Evolutionary conservation across 2,888 invertebrate species (phyloP), one percentile per base, ranked within the genome.

Genomic region (Patella caerulea): DNA sequence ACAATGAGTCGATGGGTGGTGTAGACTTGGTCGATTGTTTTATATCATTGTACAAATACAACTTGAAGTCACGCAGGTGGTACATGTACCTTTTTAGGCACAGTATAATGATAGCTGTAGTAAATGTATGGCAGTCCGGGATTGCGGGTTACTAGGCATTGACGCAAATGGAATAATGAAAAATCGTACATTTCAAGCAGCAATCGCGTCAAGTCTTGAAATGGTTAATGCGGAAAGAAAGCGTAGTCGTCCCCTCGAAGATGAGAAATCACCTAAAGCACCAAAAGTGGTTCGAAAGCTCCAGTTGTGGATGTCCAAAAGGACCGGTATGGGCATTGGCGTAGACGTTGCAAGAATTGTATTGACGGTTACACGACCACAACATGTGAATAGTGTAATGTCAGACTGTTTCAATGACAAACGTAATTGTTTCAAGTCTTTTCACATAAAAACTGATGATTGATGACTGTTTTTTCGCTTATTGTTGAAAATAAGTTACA

Each of bases 11-110:
- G 52, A 74, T 77, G 77, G 73, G 77, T 15, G 77, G 77, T 15
- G 34, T 77, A 9, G 74, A 78, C 71, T 71, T 77, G 15, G 24
- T 70, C 9, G 74, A 74, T 71, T 65, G 56, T 15, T 78, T 52
- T 71, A 71, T 74, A 17, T 74, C 74, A 29, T 45, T 52, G 17
- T 70, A 74, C 56, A 70, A 56, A 17, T 71, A 59, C 34, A 19
- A 34, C 12, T 19, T 74, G 34, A 74, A 73, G 69, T 77, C 78
- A 2, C 71, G 71, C 11, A 29, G 78, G 45, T 78, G 78, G 78
- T 78, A 78, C 53, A 45, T 78, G 56, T 74, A 78, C 78, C 11
- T 74, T 17, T 78, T 74, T 71, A 74, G 74, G 78, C 78, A 74
- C 55, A 59, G 71, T 34, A 71, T 74, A 65, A 56, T 19, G 14